These are phyloP conservation scores for Heterohyrax brucei DNA, from an alignment of 2,797 vertebrate genomes.

Conservation along the genomic window DNA sequence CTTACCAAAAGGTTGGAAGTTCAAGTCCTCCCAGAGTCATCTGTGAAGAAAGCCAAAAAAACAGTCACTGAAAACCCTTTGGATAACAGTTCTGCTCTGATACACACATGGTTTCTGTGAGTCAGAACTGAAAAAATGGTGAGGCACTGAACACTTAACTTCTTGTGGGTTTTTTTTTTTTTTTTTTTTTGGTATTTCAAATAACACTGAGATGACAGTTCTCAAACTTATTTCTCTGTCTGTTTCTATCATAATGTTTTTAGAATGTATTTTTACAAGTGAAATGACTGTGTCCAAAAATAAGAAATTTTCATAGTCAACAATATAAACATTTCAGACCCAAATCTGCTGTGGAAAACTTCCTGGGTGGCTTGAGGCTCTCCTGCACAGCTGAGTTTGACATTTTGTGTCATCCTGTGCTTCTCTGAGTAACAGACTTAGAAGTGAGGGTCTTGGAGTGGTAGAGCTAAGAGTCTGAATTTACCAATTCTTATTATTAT, in stretches of 20 bases:
- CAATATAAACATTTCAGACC: constrained; percentile 6
- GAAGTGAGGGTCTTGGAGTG: not conserved
- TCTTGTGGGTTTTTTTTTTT: not conserved
- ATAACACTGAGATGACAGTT: not conserved
- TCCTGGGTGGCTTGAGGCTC: not conserved
- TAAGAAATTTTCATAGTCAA: not conserved
- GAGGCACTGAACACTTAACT: not conserved
- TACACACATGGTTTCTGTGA: too few relatives aligned
- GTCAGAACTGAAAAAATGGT: too few relatives aligned
- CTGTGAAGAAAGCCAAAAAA: too few relatives aligned
- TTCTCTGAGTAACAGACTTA: not conserved
- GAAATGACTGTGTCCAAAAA: not conserved
- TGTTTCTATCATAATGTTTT: not conserved
- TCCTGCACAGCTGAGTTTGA: not conserved
- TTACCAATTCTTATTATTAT: not conserved
- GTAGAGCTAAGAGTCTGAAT: too few relatives aligned
- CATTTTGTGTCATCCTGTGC: not conserved
- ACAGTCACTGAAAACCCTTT: too few relatives aligned
- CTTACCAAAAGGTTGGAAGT: too few relatives aligned
- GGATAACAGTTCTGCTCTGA: too few relatives aligned
- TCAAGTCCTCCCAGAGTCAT: too few relatives aligned
- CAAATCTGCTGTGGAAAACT: not conserved
- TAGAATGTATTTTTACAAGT: not conserved
- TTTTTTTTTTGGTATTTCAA: not conserved
- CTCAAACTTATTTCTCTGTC: not conserved